Conservation (phyloP, 1,140 invertebrate genomes). For the Neodiprion pinetum region DNA sequence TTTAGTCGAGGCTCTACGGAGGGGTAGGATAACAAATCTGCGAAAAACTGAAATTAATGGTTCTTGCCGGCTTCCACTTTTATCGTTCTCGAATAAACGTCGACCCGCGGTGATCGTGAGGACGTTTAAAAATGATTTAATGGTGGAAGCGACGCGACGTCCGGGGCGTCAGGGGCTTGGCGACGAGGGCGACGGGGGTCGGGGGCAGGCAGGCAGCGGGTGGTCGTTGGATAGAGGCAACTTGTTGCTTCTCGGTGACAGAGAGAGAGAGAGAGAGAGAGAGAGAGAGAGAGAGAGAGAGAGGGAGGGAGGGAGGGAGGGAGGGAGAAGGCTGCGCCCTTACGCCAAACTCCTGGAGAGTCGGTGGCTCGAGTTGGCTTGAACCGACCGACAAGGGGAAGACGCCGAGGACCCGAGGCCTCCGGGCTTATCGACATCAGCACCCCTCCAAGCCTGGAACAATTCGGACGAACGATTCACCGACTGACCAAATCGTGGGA, state of each 20-base stretch:
- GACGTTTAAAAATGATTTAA: conserved; percentile 52
- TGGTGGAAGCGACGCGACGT: conserved; percentile 16
- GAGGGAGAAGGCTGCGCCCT: neutral
- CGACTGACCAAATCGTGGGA: no score
- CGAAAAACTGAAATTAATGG: conserved; percentile 14
- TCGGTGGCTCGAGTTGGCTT: no score
- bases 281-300: neutral
- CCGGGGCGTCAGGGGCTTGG: neutral
- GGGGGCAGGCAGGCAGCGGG: conserved; percentile 20
- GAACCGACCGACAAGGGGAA: no score
- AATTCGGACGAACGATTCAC: no score
- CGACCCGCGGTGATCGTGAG: conserved; percentile 37
- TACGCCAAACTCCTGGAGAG: conserved; percentile 6
- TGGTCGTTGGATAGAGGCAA: conserved; percentile 36
- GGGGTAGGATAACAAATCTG: neutral
- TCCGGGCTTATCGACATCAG: neutral
- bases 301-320: conserved; percentile 18
- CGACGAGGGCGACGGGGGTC: neutral
- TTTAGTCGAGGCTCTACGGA: no score
- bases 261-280: conserved; percentile 22
- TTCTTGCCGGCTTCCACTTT: conserved; percentile 21
- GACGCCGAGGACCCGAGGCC: no score
- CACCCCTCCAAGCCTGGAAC: neutral
- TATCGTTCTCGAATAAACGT: conserved; percentile 43
- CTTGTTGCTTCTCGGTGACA: conserved; percentile 43